These are phyloP conservation scores for Drosophila persimilis DNA, from an alignment of 1,140 invertebrate species.

Conservation along the genomic window DNA sequence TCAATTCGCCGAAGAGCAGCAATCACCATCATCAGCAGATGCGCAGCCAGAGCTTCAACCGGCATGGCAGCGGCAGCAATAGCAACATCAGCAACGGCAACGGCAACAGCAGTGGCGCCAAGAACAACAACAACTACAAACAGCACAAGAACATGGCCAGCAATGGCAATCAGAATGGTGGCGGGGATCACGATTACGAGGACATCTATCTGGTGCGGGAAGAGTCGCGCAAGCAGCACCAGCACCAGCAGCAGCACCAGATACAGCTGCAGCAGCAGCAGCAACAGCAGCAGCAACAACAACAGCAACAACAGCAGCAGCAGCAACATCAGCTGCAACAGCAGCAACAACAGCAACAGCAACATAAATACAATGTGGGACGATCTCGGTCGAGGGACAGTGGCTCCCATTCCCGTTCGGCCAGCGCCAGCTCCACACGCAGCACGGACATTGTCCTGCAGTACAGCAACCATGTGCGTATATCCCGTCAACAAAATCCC, in stretches of 20 bases:
- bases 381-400: constrained; percentile 86
- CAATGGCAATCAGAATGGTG: constrained; percentile 34
- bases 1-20: constrained; percentile 71
- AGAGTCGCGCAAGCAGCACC: constrained; percentile 83
- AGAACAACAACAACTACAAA: constrained; percentile 45
- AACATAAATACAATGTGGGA: constrained; percentile 73
- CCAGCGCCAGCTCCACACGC: constrained; percentile 84
- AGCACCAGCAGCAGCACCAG: constrained; percentile 49
- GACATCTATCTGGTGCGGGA: constrained; percentile 88
- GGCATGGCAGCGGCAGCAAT: constrained; percentile 32
- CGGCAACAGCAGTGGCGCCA: constrained; percentile 26
- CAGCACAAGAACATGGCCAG: constrained; percentile 41
- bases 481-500: background rate
- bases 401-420: constrained; percentile 87
- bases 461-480: constrained; percentile 80
- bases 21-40: constrained; percentile 59
- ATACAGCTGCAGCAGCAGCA: constrained; percentile 24
- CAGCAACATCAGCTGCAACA: constrained; percentile 10
- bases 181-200: constrained; percentile 88
- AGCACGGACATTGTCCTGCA: constrained; percentile 82
- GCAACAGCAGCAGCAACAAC: constrained; percentile 35
- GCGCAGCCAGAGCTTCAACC: constrained; percentile 52
- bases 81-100: constrained; percentile 17
- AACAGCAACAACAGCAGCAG: constrained; percentile 26
- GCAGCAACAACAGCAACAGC: constrained; percentile 39